Percentiles rank a stretch among this genome's conserved stretches.
Evolutionary conservation across 2,113 vertebrate genomes (phyloP).

Genomic region (Malurus elegans): DNA sequence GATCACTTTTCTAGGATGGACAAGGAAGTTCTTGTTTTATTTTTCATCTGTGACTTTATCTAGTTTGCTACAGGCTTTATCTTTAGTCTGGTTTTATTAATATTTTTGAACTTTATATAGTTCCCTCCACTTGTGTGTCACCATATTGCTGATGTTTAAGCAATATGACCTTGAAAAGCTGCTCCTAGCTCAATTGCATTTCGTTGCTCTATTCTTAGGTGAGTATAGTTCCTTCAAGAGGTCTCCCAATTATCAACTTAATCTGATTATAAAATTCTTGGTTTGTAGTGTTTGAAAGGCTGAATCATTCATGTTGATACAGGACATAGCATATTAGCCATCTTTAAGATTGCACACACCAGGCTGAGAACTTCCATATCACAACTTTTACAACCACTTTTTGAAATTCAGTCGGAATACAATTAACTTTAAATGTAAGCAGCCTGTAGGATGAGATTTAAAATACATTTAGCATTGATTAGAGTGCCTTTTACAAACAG

Average conservation of each 20-base stretch:
- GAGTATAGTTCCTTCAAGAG: background rate
- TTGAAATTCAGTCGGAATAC: background rate
- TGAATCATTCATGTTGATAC: background rate
- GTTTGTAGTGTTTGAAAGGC: background rate
- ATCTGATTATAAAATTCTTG: background rate
- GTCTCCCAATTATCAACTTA: background rate
- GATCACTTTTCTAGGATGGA: background rate
- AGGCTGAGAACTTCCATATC: background rate
- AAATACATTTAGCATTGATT: background rate
- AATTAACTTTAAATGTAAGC: background rate
- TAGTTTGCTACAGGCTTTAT: background rate
- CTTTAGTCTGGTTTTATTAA: background rate
- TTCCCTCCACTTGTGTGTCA: background rate
- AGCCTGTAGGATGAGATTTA: background rate
- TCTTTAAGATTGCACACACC: background rate
- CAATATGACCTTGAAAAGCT: background rate
- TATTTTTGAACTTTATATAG: background rate
- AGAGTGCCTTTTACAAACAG: background rate
- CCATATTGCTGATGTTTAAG: background rate
- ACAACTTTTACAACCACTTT: background rate
- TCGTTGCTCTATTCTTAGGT: background rate
- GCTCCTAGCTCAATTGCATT: background rate
- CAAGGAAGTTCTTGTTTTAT: background rate
- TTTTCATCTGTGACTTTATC: background rate
- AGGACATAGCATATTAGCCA: background rate